Percentiles rank a stretch among this genome's conserved stretches.
phyloP scores from a whole-genome alignment of 2,113 vertebrate species.

The Ascaphus truei region DNA sequence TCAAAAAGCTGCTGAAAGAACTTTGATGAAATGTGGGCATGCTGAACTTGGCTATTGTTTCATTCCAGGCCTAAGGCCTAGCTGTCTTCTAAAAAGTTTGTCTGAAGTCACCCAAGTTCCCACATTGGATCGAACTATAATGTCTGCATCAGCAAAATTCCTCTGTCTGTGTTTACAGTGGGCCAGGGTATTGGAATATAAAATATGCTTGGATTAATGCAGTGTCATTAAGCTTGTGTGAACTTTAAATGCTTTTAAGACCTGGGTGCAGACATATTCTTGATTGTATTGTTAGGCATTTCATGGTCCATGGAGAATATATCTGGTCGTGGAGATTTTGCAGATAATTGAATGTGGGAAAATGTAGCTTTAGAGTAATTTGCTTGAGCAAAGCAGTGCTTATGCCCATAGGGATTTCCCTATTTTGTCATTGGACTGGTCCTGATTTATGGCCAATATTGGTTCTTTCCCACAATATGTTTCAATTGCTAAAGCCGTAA shows the following conservation, averaged over 20 bases:
- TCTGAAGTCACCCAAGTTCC: slow-evolving; percentile 40
- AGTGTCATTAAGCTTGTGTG: slow-evolving; percentile 18
- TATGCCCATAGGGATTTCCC: not conserved
- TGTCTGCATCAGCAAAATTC: slow-evolving; percentile 48
- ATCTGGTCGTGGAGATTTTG: not conserved
- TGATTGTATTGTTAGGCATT: not conserved
- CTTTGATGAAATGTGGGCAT: slow-evolving; percentile 42
- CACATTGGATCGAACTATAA: slow-evolving; percentile 45
- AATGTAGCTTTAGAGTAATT: slow-evolving; percentile 18
- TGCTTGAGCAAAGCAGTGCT: not conserved
- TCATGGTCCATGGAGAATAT: slow-evolving; percentile 1
- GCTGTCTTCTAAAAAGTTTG: slow-evolving; percentile 41
- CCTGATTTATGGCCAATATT: slow-evolving; percentile 21
- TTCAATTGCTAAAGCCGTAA: slow-evolving; percentile 2
- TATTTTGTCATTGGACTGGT: not conserved
- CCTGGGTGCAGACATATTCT: slow-evolving; percentile 22
- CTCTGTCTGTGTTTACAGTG: slow-evolving; percentile 40
- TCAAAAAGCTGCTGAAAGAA: slow-evolving; percentile 37
- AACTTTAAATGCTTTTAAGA: slow-evolving; percentile 12
- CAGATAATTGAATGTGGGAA: slow-evolving; percentile 16
- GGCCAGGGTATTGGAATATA: slow-evolving; percentile 30
- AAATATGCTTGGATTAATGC: slow-evolving; percentile 26
- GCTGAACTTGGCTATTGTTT: slow-evolving; percentile 23
- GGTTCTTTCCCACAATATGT: slow-evolving; percentile 1
- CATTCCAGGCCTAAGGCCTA: slow-evolving; percentile 26